These are phyloP conservation scores for Pseudonaja textilis DNA, from an alignment of 2,113 vertebrate species.

Conservation along the genomic window DNA sequence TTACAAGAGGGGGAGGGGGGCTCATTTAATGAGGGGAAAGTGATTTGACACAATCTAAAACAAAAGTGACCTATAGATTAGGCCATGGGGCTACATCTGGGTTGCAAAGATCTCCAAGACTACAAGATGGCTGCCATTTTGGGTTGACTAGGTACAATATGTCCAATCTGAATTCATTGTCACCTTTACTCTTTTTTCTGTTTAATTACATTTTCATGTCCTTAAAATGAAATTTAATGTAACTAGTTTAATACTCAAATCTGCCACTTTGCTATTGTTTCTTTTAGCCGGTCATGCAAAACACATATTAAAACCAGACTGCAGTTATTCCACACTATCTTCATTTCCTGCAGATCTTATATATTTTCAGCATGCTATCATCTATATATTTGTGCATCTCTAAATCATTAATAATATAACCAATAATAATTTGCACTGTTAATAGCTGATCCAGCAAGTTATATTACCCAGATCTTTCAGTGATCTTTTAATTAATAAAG, in stretches of 20 bases:
- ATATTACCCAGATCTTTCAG: background rate
- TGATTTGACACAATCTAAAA: background rate
- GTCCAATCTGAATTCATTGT: background rate
- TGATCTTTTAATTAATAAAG: background rate
- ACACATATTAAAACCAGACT: background rate
- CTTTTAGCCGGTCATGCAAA: background rate
- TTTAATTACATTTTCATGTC: background rate
- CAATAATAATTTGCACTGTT: background rate
- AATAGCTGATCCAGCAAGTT: background rate
- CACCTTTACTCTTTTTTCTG: background rate
- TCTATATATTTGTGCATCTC: background rate
- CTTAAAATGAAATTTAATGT: background rate
- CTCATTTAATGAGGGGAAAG: background rate
- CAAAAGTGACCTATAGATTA: background rate
- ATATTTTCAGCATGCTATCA: background rate
- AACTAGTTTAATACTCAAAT: background rate
- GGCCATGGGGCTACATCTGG: background rate
- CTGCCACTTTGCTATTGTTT: background rate
- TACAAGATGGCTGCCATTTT: background rate
- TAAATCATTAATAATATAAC: background rate
- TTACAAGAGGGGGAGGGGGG: background rate
- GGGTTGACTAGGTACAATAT: background rate
- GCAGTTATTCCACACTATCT: background rate
- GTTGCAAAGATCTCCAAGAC: background rate
- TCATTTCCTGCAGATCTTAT: background rate